phyloP scores from a whole-genome alignment of 2,888 invertebrate species.

The Hofmannophila pseudospretella region DNA sequence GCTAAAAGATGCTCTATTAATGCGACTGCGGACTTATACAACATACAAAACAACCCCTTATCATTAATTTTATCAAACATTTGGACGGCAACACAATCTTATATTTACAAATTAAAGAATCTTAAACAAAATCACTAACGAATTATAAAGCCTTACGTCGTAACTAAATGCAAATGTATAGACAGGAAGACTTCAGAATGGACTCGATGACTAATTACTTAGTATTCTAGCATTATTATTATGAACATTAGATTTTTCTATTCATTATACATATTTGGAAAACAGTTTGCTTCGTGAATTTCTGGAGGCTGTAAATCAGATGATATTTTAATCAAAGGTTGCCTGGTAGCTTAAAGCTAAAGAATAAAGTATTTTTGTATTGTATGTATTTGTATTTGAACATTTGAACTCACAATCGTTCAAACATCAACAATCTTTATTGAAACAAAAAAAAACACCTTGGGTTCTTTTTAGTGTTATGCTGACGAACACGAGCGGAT shows the following conservation, averaged over 20 bases:
- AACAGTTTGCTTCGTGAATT: too few species aligned
- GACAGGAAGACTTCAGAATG: slow-evolving; percentile 64
- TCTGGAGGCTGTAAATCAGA: too few species aligned
- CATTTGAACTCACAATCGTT: too few species aligned
- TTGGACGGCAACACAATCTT: slow-evolving; percentile 57
- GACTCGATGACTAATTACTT: slow-evolving; percentile 44
- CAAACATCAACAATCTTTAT: background rate
- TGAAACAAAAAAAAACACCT: background rate
- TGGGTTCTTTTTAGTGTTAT: too few species aligned
- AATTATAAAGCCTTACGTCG: slow-evolving; percentile 47
- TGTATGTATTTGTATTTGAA: too few species aligned
- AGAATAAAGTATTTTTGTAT: too few species aligned
- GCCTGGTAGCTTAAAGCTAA: too few species aligned
- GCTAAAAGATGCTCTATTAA: too few species aligned
- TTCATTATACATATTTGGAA: too few species aligned
- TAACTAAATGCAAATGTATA: slow-evolving; percentile 72
- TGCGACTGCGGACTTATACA: too few species aligned
- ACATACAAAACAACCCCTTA: slow-evolving; percentile 4
- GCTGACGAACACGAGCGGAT: too few species aligned
- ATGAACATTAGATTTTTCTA: slow-evolving; percentile 22
- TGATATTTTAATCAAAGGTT: too few species aligned
- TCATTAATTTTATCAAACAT: slow-evolving; percentile 33
- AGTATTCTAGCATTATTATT: slow-evolving; percentile 29
- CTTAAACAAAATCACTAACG: slow-evolving; percentile 24
- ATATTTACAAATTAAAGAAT: slow-evolving; percentile 46